A percentile compares a stretch with the other conserved stretches of the same genome.
Evolutionary conservation across 2,888 invertebrate species (phyloP).

Genomic region (Seira ritae): DNA sequence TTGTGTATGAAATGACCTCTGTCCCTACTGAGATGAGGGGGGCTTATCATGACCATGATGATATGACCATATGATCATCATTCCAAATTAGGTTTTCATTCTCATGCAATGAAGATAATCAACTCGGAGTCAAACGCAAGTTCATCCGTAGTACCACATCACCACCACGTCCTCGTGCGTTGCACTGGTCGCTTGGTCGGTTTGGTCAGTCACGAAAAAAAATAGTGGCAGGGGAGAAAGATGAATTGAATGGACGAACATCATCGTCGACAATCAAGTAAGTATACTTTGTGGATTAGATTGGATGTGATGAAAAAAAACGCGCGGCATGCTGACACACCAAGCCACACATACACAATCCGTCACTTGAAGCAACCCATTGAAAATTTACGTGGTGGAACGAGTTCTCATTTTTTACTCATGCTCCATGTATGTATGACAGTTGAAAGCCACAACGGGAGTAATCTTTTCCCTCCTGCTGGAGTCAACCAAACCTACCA

Average conservation of each 20-base stretch:
- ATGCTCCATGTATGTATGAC: conserved; percentile 62
- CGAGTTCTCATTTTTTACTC: conserved; percentile 60
- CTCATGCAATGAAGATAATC: no score
- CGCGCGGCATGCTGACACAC: background rate
- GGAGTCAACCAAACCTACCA: conserved; percentile 58
- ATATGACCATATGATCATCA: no score
- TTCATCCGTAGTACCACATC: no score
- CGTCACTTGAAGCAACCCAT: conserved; percentile 60
- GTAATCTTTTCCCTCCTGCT: conserved; percentile 64
- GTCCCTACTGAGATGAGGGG: background rate
- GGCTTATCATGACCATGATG: no score
- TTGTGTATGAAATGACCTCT: background rate
- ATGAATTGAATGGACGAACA: no score
- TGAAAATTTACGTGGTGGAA: conserved; percentile 58
- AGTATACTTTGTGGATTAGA: background rate
- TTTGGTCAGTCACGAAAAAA: no score
- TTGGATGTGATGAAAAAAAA: background rate
- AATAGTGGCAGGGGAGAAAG: no score
- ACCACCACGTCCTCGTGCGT: no score
- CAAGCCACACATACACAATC: conserved; percentile 26
- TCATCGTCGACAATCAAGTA: background rate
- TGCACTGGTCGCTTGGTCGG: no score
- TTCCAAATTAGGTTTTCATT: no score
- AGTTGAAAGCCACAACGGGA: conserved; percentile 63
- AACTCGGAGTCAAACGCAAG: no score